phyloP scores from a whole-genome alignment of 2,113 vertebrate species.

The Petrocephalus zakoni region DNA sequence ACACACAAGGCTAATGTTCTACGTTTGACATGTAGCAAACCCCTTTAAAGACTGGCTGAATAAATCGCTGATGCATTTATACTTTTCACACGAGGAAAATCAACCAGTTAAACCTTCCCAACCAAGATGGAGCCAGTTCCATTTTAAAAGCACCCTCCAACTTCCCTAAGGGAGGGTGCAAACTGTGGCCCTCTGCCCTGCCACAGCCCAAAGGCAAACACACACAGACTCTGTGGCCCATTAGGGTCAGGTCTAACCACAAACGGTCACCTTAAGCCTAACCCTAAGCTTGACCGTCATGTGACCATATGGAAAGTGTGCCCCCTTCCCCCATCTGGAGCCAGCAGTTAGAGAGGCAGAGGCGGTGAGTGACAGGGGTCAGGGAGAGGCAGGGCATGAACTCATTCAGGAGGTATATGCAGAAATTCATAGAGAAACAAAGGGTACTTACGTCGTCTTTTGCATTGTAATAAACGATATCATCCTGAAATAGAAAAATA shows the following conservation, averaged over 20 bases:
- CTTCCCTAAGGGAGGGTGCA: neutral
- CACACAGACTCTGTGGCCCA: neutral
- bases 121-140: neutral
- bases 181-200: neutral
- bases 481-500: conserved; percentile 61
- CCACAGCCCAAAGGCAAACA: neutral
- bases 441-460: conserved; percentile 82
- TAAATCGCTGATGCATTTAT: neutral
- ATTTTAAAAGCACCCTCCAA: neutral
- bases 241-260: neutral
- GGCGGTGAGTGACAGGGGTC: too few relatives aligned
- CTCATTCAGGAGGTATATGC: neutral
- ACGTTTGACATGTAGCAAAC: neutral
- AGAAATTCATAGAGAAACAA: neutral
- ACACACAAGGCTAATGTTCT: neutral
- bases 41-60: neutral
- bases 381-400: too few relatives aligned
- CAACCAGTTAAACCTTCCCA: too few relatives aligned
- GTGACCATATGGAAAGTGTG: neutral
- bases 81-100: neutral
- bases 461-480: conserved; percentile 91
- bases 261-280: neutral
- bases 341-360: too few relatives aligned
- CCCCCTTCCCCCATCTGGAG: too few relatives aligned
- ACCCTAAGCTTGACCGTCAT: neutral